Base-by-base conservation (phyloP, 2,888 invertebrate genomes). In the Orchesellides sinensis region DNA sequence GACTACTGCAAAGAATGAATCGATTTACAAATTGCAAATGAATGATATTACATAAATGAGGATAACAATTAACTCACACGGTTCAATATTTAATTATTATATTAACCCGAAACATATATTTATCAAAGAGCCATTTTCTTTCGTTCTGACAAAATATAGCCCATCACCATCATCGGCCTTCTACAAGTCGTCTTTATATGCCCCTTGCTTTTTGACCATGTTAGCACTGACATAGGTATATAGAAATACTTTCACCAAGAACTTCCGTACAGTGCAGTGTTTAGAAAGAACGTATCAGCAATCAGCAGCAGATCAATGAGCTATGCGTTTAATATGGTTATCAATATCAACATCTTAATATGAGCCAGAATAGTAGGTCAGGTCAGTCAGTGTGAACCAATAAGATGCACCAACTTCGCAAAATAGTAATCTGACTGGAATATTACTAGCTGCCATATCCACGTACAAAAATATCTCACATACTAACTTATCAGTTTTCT, bases 391-490 rank as follows among this genome's bases (percentile, higher is more conserved):
- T 49, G 21, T 49, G 17, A 54, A 21, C 6, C 12, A 10, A 52
- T 52, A 52, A 52, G 17, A 61, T 61, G 61, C 61, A 61, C 17
- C 32, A 61, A 61, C 6, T 4, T 14, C 27, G n/a, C 52, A 52
- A 10, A 52, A 8, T 32, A 61, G 5, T 21, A 23, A 21, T 23
- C 56, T 10, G 19, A 14, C 19, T 2, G 32, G 6, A 14, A 17
- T 17, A 32, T n/a, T n/a, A n/a, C n/a, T 56, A 75, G 66, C 75
- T 54, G 66, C 47, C 75, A 68, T 75, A 66, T 75, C 74, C 52
- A 29, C 35, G 74, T 75, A 75, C 74, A 75, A 75, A 75, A 47
- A 52, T 54, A 75, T 75, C 74, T 74, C 29, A 56, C 45, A 35
- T 27, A 52, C 45, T 54, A 68, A 29, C 77, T 25, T 19, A 17